A percentile compares a stretch with the other conserved stretches of the same genome.
These are phyloP conservation scores for Grus americana DNA, from an alignment of 2,113 vertebrate species.

Conservation along the genomic window DNA sequence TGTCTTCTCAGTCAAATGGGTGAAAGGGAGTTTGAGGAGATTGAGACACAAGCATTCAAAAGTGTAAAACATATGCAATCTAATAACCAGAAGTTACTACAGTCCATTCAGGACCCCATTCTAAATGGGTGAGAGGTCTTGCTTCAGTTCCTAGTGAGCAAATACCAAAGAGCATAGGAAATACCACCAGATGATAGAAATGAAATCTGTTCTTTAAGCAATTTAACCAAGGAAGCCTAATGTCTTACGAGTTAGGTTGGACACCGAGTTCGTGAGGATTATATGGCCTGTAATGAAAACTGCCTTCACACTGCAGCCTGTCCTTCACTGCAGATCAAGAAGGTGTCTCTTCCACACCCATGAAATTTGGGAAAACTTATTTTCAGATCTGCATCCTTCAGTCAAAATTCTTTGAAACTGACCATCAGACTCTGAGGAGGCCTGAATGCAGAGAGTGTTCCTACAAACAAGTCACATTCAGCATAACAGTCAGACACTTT, in stretches of 20 bases:
- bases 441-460: neutral
- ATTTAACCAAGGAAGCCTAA: neutral
- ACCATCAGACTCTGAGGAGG: neutral
- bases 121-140: neutral
- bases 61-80: neutral
- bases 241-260: neutral
- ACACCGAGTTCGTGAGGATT: neutral
- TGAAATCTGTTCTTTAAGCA: neutral
- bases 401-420: neutral
- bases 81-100: neutral
- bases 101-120: neutral
- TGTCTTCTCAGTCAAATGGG: neutral
- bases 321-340: neutral
- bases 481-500: neutral
- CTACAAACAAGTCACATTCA: neutral
- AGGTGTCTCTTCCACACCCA: neutral
- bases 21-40: neutral
- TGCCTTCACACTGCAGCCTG: neutral
- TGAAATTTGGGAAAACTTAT: neutral
- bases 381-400: neutral
- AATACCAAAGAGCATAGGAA: neutral
- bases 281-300: neutral
- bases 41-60: neutral
- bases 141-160: neutral
- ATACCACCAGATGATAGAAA: neutral